Conservation (phyloP, 2,797 vertebrate species). For the Hoplostethus mediterraneus region DNA sequence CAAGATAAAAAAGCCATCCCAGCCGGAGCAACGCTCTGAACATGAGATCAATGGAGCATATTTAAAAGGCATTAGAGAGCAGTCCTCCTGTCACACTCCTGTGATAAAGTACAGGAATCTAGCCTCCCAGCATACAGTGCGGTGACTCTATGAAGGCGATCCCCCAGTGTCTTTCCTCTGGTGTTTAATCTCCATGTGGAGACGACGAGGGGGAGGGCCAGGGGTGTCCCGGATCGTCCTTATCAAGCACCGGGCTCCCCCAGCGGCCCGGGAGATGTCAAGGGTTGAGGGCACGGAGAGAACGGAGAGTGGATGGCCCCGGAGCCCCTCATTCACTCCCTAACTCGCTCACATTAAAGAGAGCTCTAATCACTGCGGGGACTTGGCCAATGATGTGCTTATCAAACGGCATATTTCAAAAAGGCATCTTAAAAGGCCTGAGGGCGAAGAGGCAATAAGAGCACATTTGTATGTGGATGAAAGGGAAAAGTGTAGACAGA, state of each 20-base stretch:
- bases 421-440: constrained; percentile 88
- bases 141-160: constrained; percentile 53
- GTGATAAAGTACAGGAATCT: constrained; percentile 70
- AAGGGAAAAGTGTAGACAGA: constrained; percentile 86
- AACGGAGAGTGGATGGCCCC: constrained; percentile 67
- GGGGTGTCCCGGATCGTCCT: constrained; percentile 44
- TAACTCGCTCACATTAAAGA: constrained; percentile 87
- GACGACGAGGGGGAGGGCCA: constrained; percentile 52
- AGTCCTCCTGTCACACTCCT: constrained; percentile 73
- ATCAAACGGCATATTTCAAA: constrained; percentile 92
- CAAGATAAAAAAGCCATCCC: constrained; percentile 56
- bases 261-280: constrained; percentile 56
- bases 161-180: constrained; percentile 61
- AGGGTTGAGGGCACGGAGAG: constrained; percentile 67
- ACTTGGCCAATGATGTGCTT: constrained; percentile 88
- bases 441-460: constrained; percentile 88
- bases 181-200: constrained; percentile 59
- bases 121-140: constrained; percentile 68
- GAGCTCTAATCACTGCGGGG: constrained; percentile 87
- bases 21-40: constrained; percentile 61
- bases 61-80: constrained; percentile 81
- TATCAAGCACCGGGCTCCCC: constrained; percentile 29
- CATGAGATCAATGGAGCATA: constrained; percentile 77
- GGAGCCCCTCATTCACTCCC: constrained; percentile 74
- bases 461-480: constrained; percentile 89